Conservation (phyloP, 2,113 vertebrate species). For the Cyanoderma ruficeps region DNA sequence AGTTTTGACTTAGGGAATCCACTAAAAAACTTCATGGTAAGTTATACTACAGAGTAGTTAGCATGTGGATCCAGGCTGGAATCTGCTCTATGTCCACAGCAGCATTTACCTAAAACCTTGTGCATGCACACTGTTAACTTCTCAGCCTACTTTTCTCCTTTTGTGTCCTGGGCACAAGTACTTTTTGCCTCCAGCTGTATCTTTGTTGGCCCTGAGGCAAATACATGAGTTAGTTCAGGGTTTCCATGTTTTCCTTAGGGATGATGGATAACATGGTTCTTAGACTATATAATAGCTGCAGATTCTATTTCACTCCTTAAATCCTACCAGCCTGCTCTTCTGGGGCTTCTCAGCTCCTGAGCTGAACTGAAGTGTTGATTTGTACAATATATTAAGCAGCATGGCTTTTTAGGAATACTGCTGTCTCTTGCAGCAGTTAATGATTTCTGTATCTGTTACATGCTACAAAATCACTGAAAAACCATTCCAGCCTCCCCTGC, state of each 20-base stretch:
- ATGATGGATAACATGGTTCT: not conserved
- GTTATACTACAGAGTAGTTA: not conserved
- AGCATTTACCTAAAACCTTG: not conserved
- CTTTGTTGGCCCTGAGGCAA: not conserved
- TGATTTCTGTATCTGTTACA: not conserved
- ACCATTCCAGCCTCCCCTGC: not conserved
- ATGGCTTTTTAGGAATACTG: not conserved
- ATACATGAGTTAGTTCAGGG: not conserved
- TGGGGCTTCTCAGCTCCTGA: not conserved
- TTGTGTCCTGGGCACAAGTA: not conserved
- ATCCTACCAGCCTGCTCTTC: not conserved
- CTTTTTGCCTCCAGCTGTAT: not conserved
- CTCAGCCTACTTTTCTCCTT: not conserved
- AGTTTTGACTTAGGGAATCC: not conserved
- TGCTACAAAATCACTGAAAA: not conserved
- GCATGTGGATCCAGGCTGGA: not conserved
- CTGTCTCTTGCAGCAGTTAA: not conserved
- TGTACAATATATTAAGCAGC: not conserved
- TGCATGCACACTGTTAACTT: not conserved
- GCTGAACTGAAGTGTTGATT: not conserved
- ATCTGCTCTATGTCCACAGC: not conserved
- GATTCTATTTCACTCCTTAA: not conserved
- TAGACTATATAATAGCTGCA: not conserved
- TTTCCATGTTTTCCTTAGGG: not conserved
- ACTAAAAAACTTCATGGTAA: rapidly evolving